A percentile compares a stretch with the other conserved stretches of the same genome.
Evolutionary conservation across 2,888 invertebrate species (phyloP).

Genomic region (Epinotia nisella): DNA sequence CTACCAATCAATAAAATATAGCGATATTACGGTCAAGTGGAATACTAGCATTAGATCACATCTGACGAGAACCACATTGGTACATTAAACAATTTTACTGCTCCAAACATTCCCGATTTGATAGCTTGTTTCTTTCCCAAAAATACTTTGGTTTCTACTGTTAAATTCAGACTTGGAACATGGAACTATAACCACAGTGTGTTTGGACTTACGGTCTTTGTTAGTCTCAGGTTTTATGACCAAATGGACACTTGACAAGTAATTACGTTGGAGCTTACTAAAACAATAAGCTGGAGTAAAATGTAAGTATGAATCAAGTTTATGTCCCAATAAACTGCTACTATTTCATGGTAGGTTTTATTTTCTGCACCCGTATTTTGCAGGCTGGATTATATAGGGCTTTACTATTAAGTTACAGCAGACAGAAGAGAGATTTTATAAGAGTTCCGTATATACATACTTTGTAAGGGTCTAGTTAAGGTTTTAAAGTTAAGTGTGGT

Average conservation of each 20-base stretch:
- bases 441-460: too few relatives aligned
- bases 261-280: constrained; percentile 18
- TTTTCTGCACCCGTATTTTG: constrained; percentile 13
- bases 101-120: constrained; percentile 69
- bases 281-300: constrained; percentile 14
- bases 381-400: not conserved
- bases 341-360: constrained; percentile 4
- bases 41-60: constrained; percentile 55
- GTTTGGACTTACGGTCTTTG: constrained; percentile 41
- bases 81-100: constrained; percentile 76
- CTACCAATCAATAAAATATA: not conserved
- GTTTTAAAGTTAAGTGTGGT: too few relatives aligned
- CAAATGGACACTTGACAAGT: constrained; percentile 16
- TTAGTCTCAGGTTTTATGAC: constrained; percentile 29
- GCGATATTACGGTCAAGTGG: constrained; percentile 11
- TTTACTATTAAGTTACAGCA: not conserved
- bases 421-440: not conserved
- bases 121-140: constrained; percentile 56
- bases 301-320: constrained; percentile 16
- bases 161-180: constrained; percentile 41
- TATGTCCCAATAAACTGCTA: constrained; percentile 6
- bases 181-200: constrained; percentile 44
- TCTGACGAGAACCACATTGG: constrained; percentile 75
- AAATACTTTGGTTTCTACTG: constrained; percentile 44
- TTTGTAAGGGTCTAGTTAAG: too few relatives aligned